These are phyloP conservation scores for Cephus sareptanus DNA, from an alignment of 2,888 invertebrate species.

Conservation along the genomic window DNA sequence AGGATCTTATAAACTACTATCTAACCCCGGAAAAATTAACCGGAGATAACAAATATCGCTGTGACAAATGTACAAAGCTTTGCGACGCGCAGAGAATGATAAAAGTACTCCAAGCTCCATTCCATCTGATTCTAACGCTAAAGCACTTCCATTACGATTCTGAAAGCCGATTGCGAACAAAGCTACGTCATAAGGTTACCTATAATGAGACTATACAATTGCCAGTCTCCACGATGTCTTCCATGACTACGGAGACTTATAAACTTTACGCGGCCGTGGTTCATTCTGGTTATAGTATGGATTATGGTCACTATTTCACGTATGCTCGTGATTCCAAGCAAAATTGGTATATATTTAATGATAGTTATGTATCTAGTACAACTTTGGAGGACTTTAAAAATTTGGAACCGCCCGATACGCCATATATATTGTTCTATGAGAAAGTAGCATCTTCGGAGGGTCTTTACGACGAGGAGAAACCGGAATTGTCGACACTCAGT, in stretches of 20 bases:
- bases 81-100: conserved; percentile 82
- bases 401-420: conserved; percentile 79
- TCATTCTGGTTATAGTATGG: conserved; percentile 84
- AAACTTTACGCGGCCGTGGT: conserved; percentile 85
- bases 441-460: conserved; percentile 53
- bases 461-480: conserved; percentile 49
- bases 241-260: conserved; percentile 68
- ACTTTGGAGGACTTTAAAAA: conserved; percentile 73
- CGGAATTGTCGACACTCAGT: conserved; percentile 46
- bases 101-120: conserved; percentile 78
- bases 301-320: conserved; percentile 90
- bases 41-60: conserved; percentile 86
- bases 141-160: conserved; percentile 82
- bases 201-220: conserved; percentile 71
- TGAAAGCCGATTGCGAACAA: conserved; percentile 80
- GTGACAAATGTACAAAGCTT: conserved; percentile 79
- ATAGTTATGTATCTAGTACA: conserved; percentile 76
- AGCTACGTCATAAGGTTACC: conserved; percentile 77
- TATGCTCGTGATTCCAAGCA: conserved; percentile 76
- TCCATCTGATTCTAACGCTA: conserved; percentile 82
- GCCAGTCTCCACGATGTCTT: conserved; percentile 51
- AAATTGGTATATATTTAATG: conserved; percentile 85
- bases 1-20: conserved; percentile 81
- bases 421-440: conserved; percentile 84
- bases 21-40: conserved; percentile 81